Percentiles rank a stretch among this genome's conserved stretches.
These are phyloP conservation scores for Machimus atricapillus DNA, from an alignment of 2,888 invertebrate species.

Conservation along the genomic window DNA sequence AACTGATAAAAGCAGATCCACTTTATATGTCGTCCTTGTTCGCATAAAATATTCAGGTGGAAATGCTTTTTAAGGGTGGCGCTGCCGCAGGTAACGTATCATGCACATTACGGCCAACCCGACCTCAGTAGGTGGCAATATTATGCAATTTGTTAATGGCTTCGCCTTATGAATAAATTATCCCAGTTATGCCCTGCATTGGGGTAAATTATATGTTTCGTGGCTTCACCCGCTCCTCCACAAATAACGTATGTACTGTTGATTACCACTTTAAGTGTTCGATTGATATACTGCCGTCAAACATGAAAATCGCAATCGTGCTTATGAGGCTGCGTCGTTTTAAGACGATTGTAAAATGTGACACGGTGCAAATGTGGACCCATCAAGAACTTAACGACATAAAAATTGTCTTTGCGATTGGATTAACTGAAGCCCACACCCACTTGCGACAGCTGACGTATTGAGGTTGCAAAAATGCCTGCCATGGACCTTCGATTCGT, in stretches of 20 bases:
- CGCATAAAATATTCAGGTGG: constrained; percentile 24
- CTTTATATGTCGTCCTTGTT: constrained; percentile 22
- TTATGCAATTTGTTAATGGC: constrained; percentile 49
- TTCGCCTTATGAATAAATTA: constrained; percentile 46
- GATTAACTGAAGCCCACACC: background rate
- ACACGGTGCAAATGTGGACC: background rate
- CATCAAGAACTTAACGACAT: background rate
- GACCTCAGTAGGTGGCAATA: constrained; percentile 23
- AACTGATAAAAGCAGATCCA: constrained; percentile 33
- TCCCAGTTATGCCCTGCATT: constrained; percentile 42
- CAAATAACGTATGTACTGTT: background rate
- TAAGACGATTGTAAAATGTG: background rate
- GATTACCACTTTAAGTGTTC: constrained; percentile 32
- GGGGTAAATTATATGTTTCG: constrained; percentile 42
- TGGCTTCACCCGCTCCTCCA: background rate
- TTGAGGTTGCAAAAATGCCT: background rate
- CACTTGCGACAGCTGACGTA: background rate
- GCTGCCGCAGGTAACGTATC: background rate
- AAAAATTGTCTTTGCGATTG: background rate
- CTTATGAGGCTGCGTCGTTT: background rate
- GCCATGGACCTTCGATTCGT: background rate
- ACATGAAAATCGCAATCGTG: background rate
- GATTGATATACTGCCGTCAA: constrained; percentile 6
- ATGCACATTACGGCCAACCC: background rate
- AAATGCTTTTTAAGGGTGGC: constrained; percentile 7